Evolutionary conservation across 2,797 vertebrate genomes (phyloP), one percentile per base, ranked within the genome.

Genomic region (Adrianichthys oophorus): DNA sequence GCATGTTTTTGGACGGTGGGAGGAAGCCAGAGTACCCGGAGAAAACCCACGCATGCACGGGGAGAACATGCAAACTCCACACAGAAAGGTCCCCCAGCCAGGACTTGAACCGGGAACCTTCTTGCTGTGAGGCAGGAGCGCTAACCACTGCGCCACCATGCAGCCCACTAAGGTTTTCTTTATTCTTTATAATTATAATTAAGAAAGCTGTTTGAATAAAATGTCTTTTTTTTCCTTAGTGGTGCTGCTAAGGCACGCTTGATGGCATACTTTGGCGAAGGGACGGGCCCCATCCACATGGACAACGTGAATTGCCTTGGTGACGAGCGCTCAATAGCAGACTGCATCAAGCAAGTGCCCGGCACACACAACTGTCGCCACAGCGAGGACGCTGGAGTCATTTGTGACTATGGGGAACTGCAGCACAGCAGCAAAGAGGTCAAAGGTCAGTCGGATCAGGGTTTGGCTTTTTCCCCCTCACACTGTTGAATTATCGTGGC

Each of bases 181-280:
- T 32, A 12, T 32, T 8, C n/a, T n/a, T n/a, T n/a, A n/a, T n/a
- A n/a, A n/a, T n/a, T 8, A 32, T 3, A 12, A 32, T 6, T 42
- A 4, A 15, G 4, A 52, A 54, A 21, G 0, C 4, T 8, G 26
- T 4, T 4, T 0, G 24, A 50, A 18, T 68, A 8, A 62, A 59
- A 55, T 47, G 3, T 32, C 3, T 49, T 16, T 58, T 24, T 61
- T 10, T 21, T 60, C 70, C 73, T 0, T 82, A 99, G 97, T 56
- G 97, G 96, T 1, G 61, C 78, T 2, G 93, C 97, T 15, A 95
- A 91, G 83, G 96, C 96, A 44, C 93, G 96, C 18, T 92, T 94
- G 29, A 95, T 99, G 97, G 98, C 96, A 0, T 99, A 99, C 68
- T 99, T 99, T 0, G 97, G 98, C 7, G 98, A 98, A 78, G 98